Evolutionary conservation across 1,140 invertebrate species (phyloP).

Genomic region (Pseudomyrmex gracilis): DNA sequence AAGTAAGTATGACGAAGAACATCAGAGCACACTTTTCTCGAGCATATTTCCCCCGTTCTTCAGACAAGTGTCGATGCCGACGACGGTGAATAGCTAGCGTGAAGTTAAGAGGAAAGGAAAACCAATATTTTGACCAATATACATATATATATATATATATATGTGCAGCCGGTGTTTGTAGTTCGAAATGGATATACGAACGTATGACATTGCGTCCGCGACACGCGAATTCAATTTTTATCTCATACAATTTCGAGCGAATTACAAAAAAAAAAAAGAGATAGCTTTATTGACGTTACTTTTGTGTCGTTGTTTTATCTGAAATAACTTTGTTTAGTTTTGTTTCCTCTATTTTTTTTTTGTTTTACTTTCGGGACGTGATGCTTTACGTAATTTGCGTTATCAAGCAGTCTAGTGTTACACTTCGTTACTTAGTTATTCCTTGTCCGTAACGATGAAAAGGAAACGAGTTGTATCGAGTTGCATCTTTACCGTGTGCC

Average conservation of each 20-base stretch:
- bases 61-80: not conserved
- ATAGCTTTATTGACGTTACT: not conserved
- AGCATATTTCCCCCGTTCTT: constrained; percentile 8
- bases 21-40: constrained; percentile 7
- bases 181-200: constrained; percentile 18
- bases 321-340: not conserved
- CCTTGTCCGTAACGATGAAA: constrained; percentile 1
- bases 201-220: constrained; percentile 1
- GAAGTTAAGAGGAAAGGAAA: constrained; percentile 5
- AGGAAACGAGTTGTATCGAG: constrained; percentile 35
- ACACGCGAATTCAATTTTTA: constrained; percentile 10
- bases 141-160: too few relatives aligned
- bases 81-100: not conserved
- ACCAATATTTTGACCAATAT: constrained; percentile 11
- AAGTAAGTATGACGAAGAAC: constrained; percentile 53
- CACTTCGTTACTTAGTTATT: constrained; percentile 15
- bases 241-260: not conserved
- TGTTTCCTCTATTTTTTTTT: too few relatives aligned
- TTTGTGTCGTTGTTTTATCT: not conserved
- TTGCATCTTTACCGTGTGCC: constrained; percentile 10
- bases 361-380: not conserved
- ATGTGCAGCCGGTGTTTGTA: not conserved
- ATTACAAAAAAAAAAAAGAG: not conserved
- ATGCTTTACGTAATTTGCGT: not conserved
- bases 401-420: not conserved